phyloP scores from a whole-genome alignment of 2,113 vertebrate genomes.

The Tricholaema leucomelas region DNA sequence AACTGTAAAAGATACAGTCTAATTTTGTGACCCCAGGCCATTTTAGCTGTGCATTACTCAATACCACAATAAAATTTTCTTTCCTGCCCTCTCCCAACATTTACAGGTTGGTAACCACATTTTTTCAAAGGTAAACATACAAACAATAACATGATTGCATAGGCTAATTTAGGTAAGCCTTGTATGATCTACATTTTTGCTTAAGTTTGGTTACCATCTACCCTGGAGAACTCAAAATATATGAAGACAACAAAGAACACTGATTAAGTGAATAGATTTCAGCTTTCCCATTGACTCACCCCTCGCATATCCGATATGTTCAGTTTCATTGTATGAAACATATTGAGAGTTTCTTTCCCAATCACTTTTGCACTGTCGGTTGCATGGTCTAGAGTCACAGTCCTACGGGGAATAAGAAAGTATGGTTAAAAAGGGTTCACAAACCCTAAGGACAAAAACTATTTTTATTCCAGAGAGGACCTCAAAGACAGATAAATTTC shows the following conservation, averaged over 20 bases:
- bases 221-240: neutral
- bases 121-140: neutral
- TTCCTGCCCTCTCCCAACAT: neutral
- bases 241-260: neutral
- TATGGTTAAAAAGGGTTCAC: constrained; percentile 17
- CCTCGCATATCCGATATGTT: constrained; percentile 92
- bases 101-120: neutral
- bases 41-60: neutral
- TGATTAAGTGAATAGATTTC: neutral
- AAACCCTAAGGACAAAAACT: neutral
- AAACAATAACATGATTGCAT: neutral
- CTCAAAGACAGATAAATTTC: neutral
- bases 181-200: neutral
- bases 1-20: neutral
- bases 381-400: constrained; percentile 87
- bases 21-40: neutral
- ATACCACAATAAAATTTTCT: neutral
- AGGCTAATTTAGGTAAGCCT: neutral
- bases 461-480: neutral
- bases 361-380: constrained; percentile 90
- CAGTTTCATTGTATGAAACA: constrained; percentile 92
- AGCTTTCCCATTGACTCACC: constrained; percentile 71
- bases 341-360: constrained; percentile 86
- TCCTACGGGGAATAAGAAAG: constrained; percentile 74
- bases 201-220: neutral